These are phyloP conservation scores for Callipepla californica DNA, from an alignment of 2,113 vertebrate species.

Conservation along the genomic window DNA sequence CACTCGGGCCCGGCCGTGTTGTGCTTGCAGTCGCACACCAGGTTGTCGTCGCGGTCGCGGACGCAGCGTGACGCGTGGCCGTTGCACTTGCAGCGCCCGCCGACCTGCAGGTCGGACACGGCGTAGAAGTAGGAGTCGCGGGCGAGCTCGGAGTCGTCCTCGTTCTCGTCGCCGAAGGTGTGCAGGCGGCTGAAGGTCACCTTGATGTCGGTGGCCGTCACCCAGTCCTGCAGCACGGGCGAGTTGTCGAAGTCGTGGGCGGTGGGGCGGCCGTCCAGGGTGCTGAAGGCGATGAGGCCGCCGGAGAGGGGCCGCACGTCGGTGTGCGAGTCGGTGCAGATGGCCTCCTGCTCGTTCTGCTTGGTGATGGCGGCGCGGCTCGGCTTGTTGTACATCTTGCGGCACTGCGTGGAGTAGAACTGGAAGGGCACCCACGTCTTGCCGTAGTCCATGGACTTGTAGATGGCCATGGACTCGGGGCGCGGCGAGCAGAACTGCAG, in stretches of 20 bases:
- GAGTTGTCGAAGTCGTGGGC: slow-evolving; percentile 99
- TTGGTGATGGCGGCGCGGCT: slow-evolving; percentile 93
- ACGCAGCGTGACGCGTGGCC: slow-evolving; percentile 96
- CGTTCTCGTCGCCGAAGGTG: slow-evolving; percentile 94
- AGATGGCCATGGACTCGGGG: slow-evolving; percentile 96
- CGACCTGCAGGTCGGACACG: slow-evolving; percentile 97
- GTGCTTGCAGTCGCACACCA: slow-evolving; percentile 97
- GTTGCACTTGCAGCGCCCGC: slow-evolving; percentile 97
- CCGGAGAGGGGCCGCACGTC: slow-evolving; percentile 94
- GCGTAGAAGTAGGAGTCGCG: slow-evolving; percentile 96
- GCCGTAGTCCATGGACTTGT: slow-evolving; percentile 98
- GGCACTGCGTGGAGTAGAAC: slow-evolving; percentile 96
- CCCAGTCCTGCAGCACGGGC: slow-evolving; percentile 99
- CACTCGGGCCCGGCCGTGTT: slow-evolving; percentile 96
- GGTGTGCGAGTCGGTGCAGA: slow-evolving; percentile 97
- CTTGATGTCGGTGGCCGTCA: slow-evolving; percentile 96
- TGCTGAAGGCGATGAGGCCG: slow-evolving; percentile 98
- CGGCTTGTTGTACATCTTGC: slow-evolving; percentile 94
- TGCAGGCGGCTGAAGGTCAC: slow-evolving; percentile 93
- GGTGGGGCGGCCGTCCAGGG: slow-evolving; percentile 94
- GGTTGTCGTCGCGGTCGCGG: slow-evolving; percentile 90
- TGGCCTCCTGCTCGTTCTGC: slow-evolving; percentile 98
- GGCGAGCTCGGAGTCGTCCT: slow-evolving; percentile 94
- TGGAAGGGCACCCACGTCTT: slow-evolving; percentile 98
- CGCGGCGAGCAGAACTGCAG: slow-evolving; percentile 97